Conservation (phyloP, 2,888 invertebrate species). For the Drosophila demipolita region DNA sequence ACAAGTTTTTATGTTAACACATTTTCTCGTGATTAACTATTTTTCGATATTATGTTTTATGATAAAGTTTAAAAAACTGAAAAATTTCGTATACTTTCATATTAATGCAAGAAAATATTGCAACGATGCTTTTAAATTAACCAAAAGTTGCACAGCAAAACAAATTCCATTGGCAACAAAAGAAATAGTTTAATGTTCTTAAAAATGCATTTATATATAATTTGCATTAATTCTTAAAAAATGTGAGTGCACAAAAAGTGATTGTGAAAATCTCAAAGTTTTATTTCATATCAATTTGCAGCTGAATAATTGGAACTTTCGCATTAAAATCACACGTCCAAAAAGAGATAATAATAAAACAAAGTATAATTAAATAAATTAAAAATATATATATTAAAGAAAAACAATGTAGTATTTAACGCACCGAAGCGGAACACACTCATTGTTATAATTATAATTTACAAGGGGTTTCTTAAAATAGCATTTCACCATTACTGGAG, state of each 20-base stretch:
- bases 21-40: neutral
- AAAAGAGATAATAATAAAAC: constrained; percentile 15
- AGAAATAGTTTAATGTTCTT: constrained; percentile 37
- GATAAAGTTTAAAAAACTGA: constrained; percentile 1
- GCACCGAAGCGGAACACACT: constrained; percentile 7
- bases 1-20: neutral
- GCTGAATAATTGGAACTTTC: neutral
- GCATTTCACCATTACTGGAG: too few species aligned
- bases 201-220: constrained; percentile 54
- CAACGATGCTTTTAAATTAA: constrained; percentile 32
- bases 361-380: constrained; percentile 27
- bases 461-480: too few species aligned
- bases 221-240: constrained; percentile 68
- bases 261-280: constrained; percentile 63
- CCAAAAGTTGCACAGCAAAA: constrained; percentile 32
- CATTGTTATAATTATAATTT: neutral
- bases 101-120: constrained; percentile 5
- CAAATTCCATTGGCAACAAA: constrained; percentile 28
- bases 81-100: constrained; percentile 1
- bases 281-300: constrained; percentile 74
- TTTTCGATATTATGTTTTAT: neutral
- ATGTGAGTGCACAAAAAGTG: constrained; percentile 33
- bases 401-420: constrained; percentile 16
- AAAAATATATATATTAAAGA: too few species aligned
- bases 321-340: constrained; percentile 27